Evolutionary conservation across 2,888 invertebrate species (phyloP).

Genomic region (Dinocampus coccinellae): DNA sequence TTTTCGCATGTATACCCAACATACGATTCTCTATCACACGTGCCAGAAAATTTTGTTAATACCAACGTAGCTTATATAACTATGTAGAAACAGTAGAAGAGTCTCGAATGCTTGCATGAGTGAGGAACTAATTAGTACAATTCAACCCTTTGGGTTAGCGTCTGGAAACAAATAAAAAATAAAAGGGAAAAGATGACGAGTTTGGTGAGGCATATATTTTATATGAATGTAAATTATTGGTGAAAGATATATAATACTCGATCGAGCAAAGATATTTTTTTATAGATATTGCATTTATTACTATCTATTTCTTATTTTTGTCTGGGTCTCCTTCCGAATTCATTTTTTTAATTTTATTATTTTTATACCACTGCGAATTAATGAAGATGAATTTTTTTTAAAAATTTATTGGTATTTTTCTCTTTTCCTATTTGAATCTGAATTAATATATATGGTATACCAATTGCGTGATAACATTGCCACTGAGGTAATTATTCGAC

Average conservation of each 20-base stretch:
- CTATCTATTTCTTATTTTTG: background rate
- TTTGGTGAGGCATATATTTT: constrained; percentile 6
- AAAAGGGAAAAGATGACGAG: constrained; percentile 15
- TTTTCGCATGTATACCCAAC: background rate
- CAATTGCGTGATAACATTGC: background rate
- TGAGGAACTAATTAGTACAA: constrained; percentile 25
- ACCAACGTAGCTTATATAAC: background rate
- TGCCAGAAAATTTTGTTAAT: constrained; percentile 19
- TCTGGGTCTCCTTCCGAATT: too few relatives aligned
- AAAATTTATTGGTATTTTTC: background rate
- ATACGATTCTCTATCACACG: constrained; percentile 6
- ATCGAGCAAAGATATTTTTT: background rate
- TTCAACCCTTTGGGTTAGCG: constrained; percentile 4
- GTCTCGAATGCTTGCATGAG: constrained; percentile 6
- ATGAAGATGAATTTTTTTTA: background rate
- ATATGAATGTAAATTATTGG: constrained; percentile 17
- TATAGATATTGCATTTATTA: too few relatives aligned
- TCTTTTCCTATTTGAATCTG: background rate
- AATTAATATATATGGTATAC: too few relatives aligned
- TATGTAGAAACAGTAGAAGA: background rate
- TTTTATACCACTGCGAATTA: background rate
- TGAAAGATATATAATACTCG: background rate
- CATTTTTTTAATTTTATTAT: background rate
- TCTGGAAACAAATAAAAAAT: constrained; percentile 29
- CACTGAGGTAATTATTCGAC: background rate